Base-by-base conservation (phyloP, 2,888 invertebrate species). In the Stenodema calcarata region DNA sequence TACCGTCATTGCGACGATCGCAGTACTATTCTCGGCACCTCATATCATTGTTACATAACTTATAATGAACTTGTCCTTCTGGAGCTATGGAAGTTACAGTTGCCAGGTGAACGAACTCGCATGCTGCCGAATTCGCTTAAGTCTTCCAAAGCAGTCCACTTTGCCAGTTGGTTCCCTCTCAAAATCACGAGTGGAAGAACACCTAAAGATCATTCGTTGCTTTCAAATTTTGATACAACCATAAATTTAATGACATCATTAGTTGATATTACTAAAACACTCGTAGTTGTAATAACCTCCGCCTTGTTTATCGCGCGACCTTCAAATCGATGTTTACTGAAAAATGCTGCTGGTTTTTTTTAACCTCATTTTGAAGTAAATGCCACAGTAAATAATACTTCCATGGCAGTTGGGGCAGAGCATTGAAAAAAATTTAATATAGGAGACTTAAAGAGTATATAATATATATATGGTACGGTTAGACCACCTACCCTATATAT, bases 1-100 rank as follows among this genome's bases (percentile, higher is more conserved):
- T 95, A 98, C 98, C 93, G 96, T 97, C 94, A 95, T 97, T 93
- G 97, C 97, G 93, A 97, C 98, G 92, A 95, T 97, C 94, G 97
- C 97, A 93, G 97, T 98, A 94, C 95, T 98, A 92, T 95, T 97
- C 93, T 96, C 97, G 92, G 98, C 98, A 92, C 98, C 98, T 91
- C 97, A 98, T 94, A 96, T 97, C 93, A 96, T 97, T 93, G 96
- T 96, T 93, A 95, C 95, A 94, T 95, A 95, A 89, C 89, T 89
- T 87, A 87, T 78, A 86, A 86, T 70, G 83, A 82, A 84, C 28
- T 79, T 84, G 87, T 76, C 88, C 86, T 81, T 47, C 44, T 70
- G 75, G 79, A 69, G 86, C 86, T 86, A 82, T 87, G 85, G 88
- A 88, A 88, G 82, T 80, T 54, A 82, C 81, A 44, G 86, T 79